Evolutionary conservation across 2,113 vertebrate genomes (phyloP), one percentile per base, ranked within the genome.

Genomic region (Gallinago undulata): DNA sequence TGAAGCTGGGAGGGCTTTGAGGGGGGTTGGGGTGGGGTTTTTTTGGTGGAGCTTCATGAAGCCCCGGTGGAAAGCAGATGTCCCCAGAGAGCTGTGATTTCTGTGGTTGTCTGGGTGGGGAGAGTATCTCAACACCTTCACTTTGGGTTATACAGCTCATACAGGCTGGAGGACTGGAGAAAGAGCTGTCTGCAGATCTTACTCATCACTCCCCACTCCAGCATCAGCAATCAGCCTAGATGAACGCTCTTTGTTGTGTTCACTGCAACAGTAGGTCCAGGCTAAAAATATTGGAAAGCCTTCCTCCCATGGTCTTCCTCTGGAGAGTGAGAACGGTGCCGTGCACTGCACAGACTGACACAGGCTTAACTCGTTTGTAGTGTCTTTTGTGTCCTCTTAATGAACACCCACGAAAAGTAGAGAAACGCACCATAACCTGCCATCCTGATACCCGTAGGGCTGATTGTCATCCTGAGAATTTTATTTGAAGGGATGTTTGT

Each of bases 21-120:
- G 13, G 37, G 45, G 27, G 11, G 3, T 62, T 15, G 23, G 9
- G 19, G 27, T 87, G 56, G 19, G 16, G 28, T 10, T 47, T n/a
- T 39, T 41, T 84, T 90, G 90, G 89, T 70, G 70, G 89, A 90
- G 91, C 77, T 94, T 96, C 37, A 11, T 59, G 75, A 70, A 74
- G 57, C 30, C 64, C 83, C 79, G 48, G 31, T 63, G 70, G 86
- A 91, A 90, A 67, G 93, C 50, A 27, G 50, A 73, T 84, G 72
- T 64, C 84, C 84, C 17, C 73, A 33, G 86, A 78, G 76, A 39
- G 41, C 1, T 76, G 75, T 21, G 88, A 35, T 70, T 94, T 92
- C 81, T 90, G 23, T 51, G 12, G 37, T 39, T 85, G 67, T 33
- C 55, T 75, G 89, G 55, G 31, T 53, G 39, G 24, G 19, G 8